Evolutionary conservation across 2,113 vertebrate species (phyloP), one percentile per base, ranked within the genome.

Genomic region (human): DNA sequence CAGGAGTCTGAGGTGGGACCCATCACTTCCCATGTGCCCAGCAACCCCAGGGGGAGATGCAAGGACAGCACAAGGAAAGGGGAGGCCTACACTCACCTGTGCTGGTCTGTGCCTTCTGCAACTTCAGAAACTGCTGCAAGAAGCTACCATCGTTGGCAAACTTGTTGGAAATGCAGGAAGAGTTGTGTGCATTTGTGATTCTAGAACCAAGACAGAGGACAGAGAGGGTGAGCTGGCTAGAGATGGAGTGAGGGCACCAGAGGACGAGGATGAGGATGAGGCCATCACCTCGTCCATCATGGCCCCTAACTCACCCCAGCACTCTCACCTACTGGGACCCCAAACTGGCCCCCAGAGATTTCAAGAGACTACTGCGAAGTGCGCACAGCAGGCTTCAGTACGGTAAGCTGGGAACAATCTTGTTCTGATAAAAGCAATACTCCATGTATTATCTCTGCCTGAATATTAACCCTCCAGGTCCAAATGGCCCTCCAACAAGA

Each of bases 131-230:
- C 98, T 99, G 99, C 98, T 99, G 99, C 81, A 99, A 98, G 97
- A 99, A 99, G 97, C 99, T 99, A 87, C 99, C 99, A 40, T 99
- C 99, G 0, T 99, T 99, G 97, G 98, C 99, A 98, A 99, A 99
- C 98, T 99, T 99, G 98, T 99, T 99, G 90, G 99, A 98, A 89
- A 98, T 96, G 43, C 98, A 98, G 5, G 98, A 98, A 75, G 98
- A 96, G 2, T 93, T 98, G 57, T 99, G 98, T 61, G 96, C 45
- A 8, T 98, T 98, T 2, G 97, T 97, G 38, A 98, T 98, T 97
- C 99, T 99, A 97, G 45, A 96, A 30, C 66, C 90, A 81, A 90
- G 97, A 96, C 66, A 87, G 68, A 92, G 87, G 32, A 7, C 1
- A 64, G 30, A 57, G n/a, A 68, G 4, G 20, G 50, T 90, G 40